Base-by-base conservation (phyloP, 2,113 vertebrate species). In the Scomber scombrus region DNA sequence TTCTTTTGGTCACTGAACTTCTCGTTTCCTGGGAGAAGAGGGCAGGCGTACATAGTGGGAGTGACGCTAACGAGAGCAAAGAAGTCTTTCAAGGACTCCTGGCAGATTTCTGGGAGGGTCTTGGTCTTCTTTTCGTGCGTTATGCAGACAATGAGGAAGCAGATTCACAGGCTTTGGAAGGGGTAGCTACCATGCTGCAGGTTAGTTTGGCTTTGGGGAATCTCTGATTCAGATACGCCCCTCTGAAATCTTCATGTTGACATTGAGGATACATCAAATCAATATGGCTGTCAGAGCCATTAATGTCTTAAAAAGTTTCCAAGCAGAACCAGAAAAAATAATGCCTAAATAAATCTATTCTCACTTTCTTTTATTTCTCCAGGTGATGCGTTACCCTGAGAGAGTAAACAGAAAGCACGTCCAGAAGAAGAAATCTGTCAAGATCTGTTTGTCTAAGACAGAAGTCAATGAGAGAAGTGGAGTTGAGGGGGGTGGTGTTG, bases 11-110 rank as follows among this genome's bases (percentile, higher is more conserved):
- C 85, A 95, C 96, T 26, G 96, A 97, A 84, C 96, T 94, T 21
- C 84, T 99, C 19, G 89, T 88, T 75, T 97, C 95, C 51, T 99
- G 97, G 98, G 97, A 99, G 94, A 94, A 90, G 88, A 96, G 95
- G 88, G 93, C 88, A 50, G 90, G 94, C 43, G 66, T 81, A 26
- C 86, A 90, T 1, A 54, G 5, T 47, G 89, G 79, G 43, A 80
- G 58, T 15, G 74, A 85, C 67, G 80, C 58, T 1, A 61, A 81
- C 46, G 54, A 78, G 43, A 78, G 31, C 11, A 83, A 86, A 14
- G 58, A 85, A 18, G 88, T 92, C 75, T 96, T 97, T 84, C 85
- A 93, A 76, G 93, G 92, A 50, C 93, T 98, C 46, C 84, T 98
- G 75, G 85, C 89, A 7, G 91, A 94, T 79, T 98, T 99, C 91